Base-by-base conservation (phyloP, 2,797 vertebrate species). In the Sebastes reedi region DNA sequence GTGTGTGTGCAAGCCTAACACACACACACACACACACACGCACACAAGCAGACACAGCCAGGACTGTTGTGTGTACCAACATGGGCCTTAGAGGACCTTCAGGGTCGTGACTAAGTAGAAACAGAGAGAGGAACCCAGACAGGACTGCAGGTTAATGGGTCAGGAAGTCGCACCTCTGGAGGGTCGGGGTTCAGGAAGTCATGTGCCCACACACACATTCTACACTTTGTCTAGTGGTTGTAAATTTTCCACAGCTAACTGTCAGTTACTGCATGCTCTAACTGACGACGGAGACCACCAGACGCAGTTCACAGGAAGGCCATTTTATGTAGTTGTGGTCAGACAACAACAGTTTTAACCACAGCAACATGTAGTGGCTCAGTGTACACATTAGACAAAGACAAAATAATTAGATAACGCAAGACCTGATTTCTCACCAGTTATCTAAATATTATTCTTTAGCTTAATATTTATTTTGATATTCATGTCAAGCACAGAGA, bases 131-230 rank as follows among this genome's bases (percentile, higher is more conserved):
- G 61, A 84, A 75, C 68, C 9, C 24, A 54, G 61, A 65, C 9
- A 55, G 18, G 59, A 74, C 76, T 56, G 59, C 12, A 52, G 65
- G 78, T 87, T 58, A 84, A 80, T 22, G 29, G 71, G 59, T 70
- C 79, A 89, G 89, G 88, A 93, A 87, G 87, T 90, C 22, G 81
- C 70, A 85, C 74, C 67, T 80, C 83, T 29, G 67, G 71, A 80
- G 67, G 58, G 52, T 52, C 34, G 9, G 24, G 24, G 46, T 58
- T 71, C 39, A 80, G 80, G 78, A 86, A 85, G 61, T 58, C 25
- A 30, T 54, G 18, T 10, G 27, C 14, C 50, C n/a, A 50, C 39
- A 30, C 46, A 56, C 12, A 60, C 13, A 42, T 42, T 70, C 75
- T 70, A 75, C 8, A 77, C 36, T 54, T 67, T 75, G 55, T 83